Percentiles rank a stretch among this genome's conserved stretches.
These are phyloP conservation scores for Belgica antarctica DNA, from an alignment of 2,888 invertebrate species.

Conservation along the genomic window DNA sequence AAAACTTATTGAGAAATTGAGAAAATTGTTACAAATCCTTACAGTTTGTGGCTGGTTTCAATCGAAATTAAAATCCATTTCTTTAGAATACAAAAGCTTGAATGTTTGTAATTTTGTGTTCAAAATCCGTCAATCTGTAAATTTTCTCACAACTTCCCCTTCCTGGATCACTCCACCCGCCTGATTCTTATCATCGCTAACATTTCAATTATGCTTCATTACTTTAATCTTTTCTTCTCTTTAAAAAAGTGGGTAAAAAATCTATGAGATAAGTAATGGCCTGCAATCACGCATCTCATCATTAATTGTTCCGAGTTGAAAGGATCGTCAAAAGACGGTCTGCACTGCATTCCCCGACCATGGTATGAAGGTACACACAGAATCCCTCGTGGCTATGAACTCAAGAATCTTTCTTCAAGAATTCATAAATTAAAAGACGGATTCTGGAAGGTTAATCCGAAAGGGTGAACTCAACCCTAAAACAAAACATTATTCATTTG, in stretches of 20 bases:
- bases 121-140: slow-evolving; percentile 4
- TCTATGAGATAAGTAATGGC: slow-evolving; percentile 26
- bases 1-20: too few species aligned
- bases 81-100: too few species aligned
- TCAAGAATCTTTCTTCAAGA: background rate
- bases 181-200: slow-evolving; percentile 23
- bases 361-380: background rate
- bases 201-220: slow-evolving; percentile 39
- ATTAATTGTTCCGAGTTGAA: background rate
- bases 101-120: too few species aligned
- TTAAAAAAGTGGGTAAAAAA: slow-evolving; percentile 12
- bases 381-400: background rate
- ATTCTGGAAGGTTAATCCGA: background rate
- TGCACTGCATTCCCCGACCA: too few species aligned
- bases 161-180: background rate
- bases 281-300: slow-evolving; percentile 39
- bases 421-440: slow-evolving; percentile 16
- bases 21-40: too few species aligned
- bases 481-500: background rate
- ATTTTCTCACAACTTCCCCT: slow-evolving; percentile 22
- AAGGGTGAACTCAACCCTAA: slow-evolving; percentile 6
- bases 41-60: too few species aligned
- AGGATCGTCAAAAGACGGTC: too few species aligned
- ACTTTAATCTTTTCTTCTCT: slow-evolving; percentile 3
- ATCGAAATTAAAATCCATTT: too few species aligned